A percentile compares a stretch with the other conserved stretches of the same genome.
Evolutionary conservation across 2,888 invertebrate genomes (phyloP).

Genomic region (Protophormia terraenovae): DNA sequence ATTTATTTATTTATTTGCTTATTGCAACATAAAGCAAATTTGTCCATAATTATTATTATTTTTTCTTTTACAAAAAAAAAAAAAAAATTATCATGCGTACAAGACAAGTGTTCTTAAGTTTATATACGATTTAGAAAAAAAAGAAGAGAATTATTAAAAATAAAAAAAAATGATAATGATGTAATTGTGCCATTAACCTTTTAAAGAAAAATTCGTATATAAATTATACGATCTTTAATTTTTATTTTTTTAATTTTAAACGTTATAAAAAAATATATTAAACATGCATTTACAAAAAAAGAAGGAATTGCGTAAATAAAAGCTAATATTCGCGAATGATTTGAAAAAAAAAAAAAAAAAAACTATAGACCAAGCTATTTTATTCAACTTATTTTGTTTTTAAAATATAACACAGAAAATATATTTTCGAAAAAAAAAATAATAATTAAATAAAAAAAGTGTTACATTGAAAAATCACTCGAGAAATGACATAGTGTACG

Average conservation of each 20-base stretch:
- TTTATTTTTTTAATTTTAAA: neutral
- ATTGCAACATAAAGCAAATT: neutral
- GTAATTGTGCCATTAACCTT: conserved; percentile 47
- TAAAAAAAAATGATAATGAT: neutral
- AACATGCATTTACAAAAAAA: too few relatives aligned
- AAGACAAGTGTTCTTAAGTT: conserved; percentile 9
- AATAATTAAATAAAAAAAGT: too few relatives aligned
- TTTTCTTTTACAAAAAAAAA: neutral
- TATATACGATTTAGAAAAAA: neutral
- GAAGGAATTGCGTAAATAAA: too few relatives aligned
- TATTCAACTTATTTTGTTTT: too few relatives aligned
- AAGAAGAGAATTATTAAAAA: neutral
- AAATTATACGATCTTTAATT: neutral
- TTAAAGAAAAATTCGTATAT: conserved; percentile 5
- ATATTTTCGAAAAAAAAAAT: too few relatives aligned
- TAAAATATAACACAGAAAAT: too few relatives aligned
- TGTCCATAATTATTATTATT: neutral
- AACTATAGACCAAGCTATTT: too few relatives aligned
- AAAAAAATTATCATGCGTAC: neutral
- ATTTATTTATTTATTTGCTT: neutral
- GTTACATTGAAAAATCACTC: too few relatives aligned
- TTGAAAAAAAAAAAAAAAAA: too few relatives aligned
- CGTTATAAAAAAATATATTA: too few relatives aligned
- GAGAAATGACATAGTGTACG: too few relatives aligned
- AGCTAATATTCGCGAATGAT: too few relatives aligned